Evolutionary conservation across 2,797 vertebrate genomes (phyloP), one percentile per base, ranked within the genome.

Genomic region (Galago senegalensis): DNA sequence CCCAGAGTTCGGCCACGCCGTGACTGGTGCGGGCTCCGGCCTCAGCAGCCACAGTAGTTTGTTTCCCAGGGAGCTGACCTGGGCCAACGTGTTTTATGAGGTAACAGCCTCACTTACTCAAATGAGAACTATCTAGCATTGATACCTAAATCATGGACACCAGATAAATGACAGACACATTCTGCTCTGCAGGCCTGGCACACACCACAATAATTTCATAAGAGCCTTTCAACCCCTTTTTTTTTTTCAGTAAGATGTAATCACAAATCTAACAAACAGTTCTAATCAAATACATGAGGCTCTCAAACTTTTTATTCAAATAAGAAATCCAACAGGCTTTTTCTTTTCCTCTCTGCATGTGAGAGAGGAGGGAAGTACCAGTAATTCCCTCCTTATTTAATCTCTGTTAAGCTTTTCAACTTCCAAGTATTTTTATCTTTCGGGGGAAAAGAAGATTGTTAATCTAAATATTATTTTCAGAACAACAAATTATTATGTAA

Each of bases 241-340:
- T 81, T 53, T 65, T 23, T 91, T 80, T 76, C 25, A 49, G 43
- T 84, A 84, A 76, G 10, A 72, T 14, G 69, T 72, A 87, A 63
- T 84, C n/a, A 88, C 80, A 87, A 94, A 83, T 40, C 95, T 93
- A 90, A 93, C 56, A 87, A 73, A 80, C n/a, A 94, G 63, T 81
- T 79, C 49, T 93, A 80, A 90, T 90, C n/a, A 96, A 93, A 70
- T 75, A 83, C 10, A 79, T 94, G 70, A 80, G 60, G 63, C 6
- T 80, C 60, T 56, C 37, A 72, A 87, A 31, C n/a, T 70, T 87
- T 82, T 90, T 84, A 69, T 82, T 96, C 46, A 92, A 37, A 82
- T 91, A 89, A 63, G 34, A 92, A 70, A 43, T n/a, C 53, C 56
- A 81, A 43, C 9, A 70, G 6, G 3, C 85, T 72, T 72, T 70